Conservation (phyloP, 2,113 vertebrate genomes). For the Nibea albiflora region DNA sequence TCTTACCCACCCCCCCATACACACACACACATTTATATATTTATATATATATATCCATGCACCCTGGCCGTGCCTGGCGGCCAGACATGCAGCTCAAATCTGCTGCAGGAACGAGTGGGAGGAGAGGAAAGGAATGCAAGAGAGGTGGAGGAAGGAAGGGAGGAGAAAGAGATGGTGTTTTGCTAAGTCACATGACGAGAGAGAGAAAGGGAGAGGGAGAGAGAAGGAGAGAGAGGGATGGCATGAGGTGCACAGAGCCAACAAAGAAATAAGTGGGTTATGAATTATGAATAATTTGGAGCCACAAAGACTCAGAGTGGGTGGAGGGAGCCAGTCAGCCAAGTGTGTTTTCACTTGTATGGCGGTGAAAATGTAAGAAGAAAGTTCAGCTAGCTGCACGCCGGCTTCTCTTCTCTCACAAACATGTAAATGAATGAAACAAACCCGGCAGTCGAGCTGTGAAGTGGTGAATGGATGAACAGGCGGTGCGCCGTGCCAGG, state of each 20-base stretch:
- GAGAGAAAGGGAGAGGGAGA: background rate
- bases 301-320: background rate
- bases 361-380: background rate
- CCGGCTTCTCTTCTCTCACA: no score
- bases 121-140: constrained; percentile 50
- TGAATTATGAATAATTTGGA: constrained; percentile 39
- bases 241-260: background rate
- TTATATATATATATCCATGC: background rate
- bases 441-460: background rate
- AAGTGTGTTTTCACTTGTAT: background rate
- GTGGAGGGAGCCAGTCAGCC: background rate
- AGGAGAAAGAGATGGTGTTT: constrained; percentile 23
- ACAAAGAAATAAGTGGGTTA: constrained; percentile 2
- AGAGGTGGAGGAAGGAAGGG: background rate
- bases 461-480: background rate
- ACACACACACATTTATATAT: no score
- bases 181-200: constrained; percentile 20
- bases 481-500: background rate
- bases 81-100: constrained; percentile 34
- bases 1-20: background rate
- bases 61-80: background rate
- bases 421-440: background rate
- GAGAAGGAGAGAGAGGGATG: background rate
- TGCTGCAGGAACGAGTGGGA: constrained; percentile 40
- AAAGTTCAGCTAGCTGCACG: no score